phyloP scores from a whole-genome alignment of 2,113 vertebrate genomes.

The Tragelaphus buxtoni region DNA sequence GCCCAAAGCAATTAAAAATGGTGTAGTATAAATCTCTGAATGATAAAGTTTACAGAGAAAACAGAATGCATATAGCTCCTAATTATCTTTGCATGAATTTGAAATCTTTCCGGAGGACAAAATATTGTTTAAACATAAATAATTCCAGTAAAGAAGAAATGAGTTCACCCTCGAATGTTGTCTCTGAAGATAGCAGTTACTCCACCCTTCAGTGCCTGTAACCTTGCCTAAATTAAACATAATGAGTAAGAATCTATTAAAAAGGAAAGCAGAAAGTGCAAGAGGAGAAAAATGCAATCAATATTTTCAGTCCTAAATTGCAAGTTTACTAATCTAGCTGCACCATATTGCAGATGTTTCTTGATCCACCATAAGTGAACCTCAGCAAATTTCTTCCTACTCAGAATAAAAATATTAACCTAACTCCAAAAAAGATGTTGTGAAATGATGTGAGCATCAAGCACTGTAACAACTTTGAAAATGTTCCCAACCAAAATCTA shows the following conservation, averaged over 20 bases:
- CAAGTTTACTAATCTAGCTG: slow-evolving; percentile 37
- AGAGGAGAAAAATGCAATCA: not conserved
- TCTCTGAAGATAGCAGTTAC: not conserved
- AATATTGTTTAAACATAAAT: slow-evolving; percentile 39
- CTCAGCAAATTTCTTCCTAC: not conserved
- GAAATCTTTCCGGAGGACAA: slow-evolving; percentile 28
- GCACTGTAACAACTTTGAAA: slow-evolving; percentile 23
- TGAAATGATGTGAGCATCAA: slow-evolving; percentile 23
- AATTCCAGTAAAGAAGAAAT: slow-evolving; percentile 17
- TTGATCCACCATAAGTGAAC: not conserved
- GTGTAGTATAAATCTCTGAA: slow-evolving; percentile 47
- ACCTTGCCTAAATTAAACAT: slow-evolving; percentile 26
- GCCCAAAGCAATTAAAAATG: slow-evolving; percentile 53
- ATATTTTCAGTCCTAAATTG: slow-evolving; percentile 49
- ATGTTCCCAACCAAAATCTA: not conserved
- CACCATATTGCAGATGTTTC: not conserved
- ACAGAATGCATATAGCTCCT: slow-evolving; percentile 37
- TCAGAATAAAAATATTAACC: slow-evolving; percentile 37
- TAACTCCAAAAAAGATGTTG: not conserved
- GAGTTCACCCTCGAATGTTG: not conserved
- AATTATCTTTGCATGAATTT: slow-evolving; percentile 61
- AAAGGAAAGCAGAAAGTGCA: slow-evolving; percentile 4
- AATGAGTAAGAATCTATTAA: slow-evolving; percentile 39
- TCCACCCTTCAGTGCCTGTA: not conserved
- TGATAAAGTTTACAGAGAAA: slow-evolving; percentile 45